These are phyloP conservation scores for Xestia ashworthii DNA, from an alignment of 2,888 invertebrate genomes.

Conservation along the genomic window DNA sequence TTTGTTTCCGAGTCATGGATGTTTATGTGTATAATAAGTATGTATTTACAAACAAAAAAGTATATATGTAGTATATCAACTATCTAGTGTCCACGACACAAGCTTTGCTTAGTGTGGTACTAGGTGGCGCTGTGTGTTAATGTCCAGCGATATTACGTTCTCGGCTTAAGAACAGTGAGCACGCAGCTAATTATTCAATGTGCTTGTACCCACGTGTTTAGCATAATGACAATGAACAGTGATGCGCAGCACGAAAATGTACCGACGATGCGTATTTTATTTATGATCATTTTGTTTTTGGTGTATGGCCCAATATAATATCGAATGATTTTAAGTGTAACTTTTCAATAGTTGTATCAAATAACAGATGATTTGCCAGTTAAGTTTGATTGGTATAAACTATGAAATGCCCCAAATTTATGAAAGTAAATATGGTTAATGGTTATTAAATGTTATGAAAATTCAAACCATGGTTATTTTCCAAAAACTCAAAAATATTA, in stretches of 20 bases:
- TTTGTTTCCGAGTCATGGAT: too few species aligned
- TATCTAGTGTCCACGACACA: too few species aligned
- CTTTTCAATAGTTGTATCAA: neutral
- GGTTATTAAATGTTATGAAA: conserved; percentile 14
- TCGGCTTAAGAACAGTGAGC: neutral
- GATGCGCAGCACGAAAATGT: conserved; percentile 3
- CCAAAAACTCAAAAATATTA: neutral
- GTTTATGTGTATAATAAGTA: too few species aligned
- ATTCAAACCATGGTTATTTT: conserved; percentile 15
- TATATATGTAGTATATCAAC: too few species aligned
- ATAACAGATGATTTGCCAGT: neutral
- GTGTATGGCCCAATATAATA: neutral
- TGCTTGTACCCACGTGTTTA: conserved; percentile 13
- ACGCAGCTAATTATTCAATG: conserved; percentile 20
- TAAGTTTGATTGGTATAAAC: neutral
- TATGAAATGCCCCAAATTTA: conserved; percentile 7
- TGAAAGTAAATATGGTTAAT: neutral
- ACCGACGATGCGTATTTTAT: neutral
- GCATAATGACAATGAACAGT: conserved; percentile 28
- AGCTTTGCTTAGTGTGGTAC: too few species aligned
- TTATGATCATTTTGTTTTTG: conserved; percentile 5
- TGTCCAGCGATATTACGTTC: too few species aligned
- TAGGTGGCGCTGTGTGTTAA: too few species aligned
- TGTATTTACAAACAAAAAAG: too few species aligned
- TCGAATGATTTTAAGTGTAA: neutral